Conservation (phyloP, 2,888 invertebrate species). For the Lobophora halterata region DNA sequence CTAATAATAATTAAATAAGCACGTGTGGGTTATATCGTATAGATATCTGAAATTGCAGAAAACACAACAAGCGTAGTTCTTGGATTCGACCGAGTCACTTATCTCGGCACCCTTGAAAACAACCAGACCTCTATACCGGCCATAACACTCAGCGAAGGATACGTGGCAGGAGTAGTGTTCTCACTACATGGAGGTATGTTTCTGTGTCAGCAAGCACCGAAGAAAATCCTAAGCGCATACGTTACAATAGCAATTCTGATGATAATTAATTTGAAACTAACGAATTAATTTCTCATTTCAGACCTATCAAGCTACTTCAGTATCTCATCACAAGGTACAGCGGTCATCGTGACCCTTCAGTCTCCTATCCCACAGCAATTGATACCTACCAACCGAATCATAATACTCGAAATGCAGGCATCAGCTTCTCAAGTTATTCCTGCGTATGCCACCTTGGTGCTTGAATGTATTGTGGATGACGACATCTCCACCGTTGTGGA, state of each 20-base stretch:
- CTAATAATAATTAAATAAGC: too few relatives aligned
- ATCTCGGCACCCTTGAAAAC: slow-evolving; percentile 36
- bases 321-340: slow-evolving; percentile 14
- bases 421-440: slow-evolving; percentile 34
- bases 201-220: too few relatives aligned
- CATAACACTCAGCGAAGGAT: slow-evolving; percentile 39
- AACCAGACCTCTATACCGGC: slow-evolving; percentile 27
- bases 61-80: slow-evolving; percentile 19
- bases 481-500: slow-evolving; percentile 1
- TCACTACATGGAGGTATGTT: slow-evolving; percentile 37
- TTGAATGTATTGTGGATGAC: slow-evolving; percentile 25
- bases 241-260: background rate
- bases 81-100: slow-evolving; percentile 37
- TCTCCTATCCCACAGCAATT: slow-evolving; percentile 28
- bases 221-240: too few relatives aligned
- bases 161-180: slow-evolving; percentile 34
- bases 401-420: slow-evolving; percentile 38
- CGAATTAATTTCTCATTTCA: slow-evolving; percentile 24
- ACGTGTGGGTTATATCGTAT: too few relatives aligned
- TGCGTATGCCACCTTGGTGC: slow-evolving; percentile 35
- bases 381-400: slow-evolving; percentile 29
- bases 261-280: too few relatives aligned
- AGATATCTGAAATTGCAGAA: slow-evolving; percentile 13
- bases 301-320: slow-evolving; percentile 36
- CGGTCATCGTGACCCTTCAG: slow-evolving; percentile 28